A percentile compares a stretch with the other conserved stretches of the same genome.
Conservation (phyloP, 2,113 vertebrate species). For the Vombatus ursinus region DNA sequence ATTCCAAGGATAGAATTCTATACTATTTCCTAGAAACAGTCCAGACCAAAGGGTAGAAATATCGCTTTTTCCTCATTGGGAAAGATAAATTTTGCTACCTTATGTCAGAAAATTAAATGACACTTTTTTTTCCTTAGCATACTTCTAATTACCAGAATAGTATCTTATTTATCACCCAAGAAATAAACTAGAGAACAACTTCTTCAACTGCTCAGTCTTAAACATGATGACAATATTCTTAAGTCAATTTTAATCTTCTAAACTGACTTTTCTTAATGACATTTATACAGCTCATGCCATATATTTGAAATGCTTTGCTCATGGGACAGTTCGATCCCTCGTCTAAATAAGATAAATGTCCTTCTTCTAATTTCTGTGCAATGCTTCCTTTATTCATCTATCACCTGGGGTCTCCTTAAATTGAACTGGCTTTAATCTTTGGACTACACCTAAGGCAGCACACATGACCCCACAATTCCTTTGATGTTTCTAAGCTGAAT, state of each 20-base stretch:
- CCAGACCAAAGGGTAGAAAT: background rate
- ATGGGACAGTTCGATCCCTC: slow-evolving; percentile 18
- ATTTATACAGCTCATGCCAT: slow-evolving; percentile 3
- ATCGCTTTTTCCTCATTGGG: background rate
- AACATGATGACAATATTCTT: background rate
- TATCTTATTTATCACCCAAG: slow-evolving; percentile 9
- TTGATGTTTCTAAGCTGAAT: slow-evolving; percentile 67
- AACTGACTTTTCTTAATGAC: background rate
- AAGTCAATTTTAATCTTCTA: slow-evolving; percentile 27
- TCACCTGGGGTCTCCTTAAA: slow-evolving; percentile 56
- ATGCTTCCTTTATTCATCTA: slow-evolving; percentile 47
- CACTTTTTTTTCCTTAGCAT: slow-evolving; percentile 19
- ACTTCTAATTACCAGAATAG: slow-evolving; percentile 23
- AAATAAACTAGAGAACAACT: slow-evolving; percentile 14
- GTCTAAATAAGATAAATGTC: slow-evolving; percentile 46
- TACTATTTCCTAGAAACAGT: background rate
- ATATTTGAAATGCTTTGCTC: background rate
- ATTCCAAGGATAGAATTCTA: background rate
- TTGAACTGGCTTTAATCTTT: slow-evolving; percentile 64
- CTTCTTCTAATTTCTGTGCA: slow-evolving; percentile 20
- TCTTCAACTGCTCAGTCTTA: slow-evolving; percentile 24
- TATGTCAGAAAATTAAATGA: background rate
- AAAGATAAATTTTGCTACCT: background rate
- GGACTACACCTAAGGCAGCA: slow-evolving; percentile 45
- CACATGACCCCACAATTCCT: slow-evolving; percentile 47